These are phyloP conservation scores for Pemphigus obesinymphae DNA, from an alignment of 1,140 invertebrate genomes.

Conservation along the genomic window DNA sequence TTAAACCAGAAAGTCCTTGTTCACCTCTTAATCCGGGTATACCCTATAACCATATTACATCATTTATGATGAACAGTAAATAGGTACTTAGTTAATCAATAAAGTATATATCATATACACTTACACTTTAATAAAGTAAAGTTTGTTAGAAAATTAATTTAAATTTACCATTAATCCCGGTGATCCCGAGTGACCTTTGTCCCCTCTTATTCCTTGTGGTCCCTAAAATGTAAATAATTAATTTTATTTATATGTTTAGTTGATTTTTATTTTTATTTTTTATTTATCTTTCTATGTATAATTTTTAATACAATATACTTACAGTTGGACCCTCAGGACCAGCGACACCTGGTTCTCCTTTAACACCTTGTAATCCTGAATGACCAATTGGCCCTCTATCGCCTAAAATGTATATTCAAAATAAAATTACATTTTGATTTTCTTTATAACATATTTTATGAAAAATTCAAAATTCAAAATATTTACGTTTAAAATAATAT, in stretches of 20 bases:
- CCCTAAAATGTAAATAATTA: conserved; percentile 55
- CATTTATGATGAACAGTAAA: too few species aligned
- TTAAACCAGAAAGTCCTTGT: conserved; percentile 1
- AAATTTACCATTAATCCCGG: conserved; percentile 61
- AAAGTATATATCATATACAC: not conserved
- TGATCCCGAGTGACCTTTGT: conserved; percentile 68
- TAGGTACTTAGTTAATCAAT: too few species aligned
- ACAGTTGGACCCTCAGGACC: conserved; percentile 63
- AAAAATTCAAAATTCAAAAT: not conserved
- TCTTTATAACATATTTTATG: not conserved
- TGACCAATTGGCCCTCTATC: conserved; percentile 59
- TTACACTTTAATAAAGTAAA: not conserved
- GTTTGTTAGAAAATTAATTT: not conserved
- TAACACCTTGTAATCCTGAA: conserved; percentile 64
- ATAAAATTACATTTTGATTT: not conserved
- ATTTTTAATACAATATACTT: not conserved
- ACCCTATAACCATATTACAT: too few species aligned
- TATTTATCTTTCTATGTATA: too few species aligned
- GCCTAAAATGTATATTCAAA: not conserved
- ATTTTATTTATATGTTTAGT: not conserved
- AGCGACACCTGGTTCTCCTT: conserved; percentile 64
- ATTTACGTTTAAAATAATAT: too few species aligned
- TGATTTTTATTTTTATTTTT: not conserved
- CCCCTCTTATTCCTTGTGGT: conserved; percentile 61
- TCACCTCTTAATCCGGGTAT: conserved; percentile 51